A percentile compares a stretch with the other conserved stretches of the same genome.
Evolutionary conservation across 2,113 vertebrate species (phyloP).

Genomic region (Plecturocebus donacophilus): DNA sequence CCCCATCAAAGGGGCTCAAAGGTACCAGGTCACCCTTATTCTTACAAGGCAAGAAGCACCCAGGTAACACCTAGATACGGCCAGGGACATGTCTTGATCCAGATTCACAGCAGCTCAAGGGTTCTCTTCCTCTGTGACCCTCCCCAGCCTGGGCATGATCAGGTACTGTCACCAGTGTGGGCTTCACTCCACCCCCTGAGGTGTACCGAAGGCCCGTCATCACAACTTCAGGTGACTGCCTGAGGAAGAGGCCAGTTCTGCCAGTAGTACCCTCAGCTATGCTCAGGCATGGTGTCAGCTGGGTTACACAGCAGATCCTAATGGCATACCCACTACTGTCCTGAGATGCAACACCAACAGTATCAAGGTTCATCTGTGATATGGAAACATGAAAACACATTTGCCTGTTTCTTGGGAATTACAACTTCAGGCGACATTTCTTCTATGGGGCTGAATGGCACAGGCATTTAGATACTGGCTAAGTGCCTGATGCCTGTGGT

Average conservation of each 20-base stretch:
- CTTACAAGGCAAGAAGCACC: background rate
- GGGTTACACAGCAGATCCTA: background rate
- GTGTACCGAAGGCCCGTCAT: background rate
- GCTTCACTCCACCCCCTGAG: background rate
- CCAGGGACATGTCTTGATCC: background rate
- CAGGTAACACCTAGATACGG: background rate
- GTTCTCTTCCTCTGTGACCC: background rate
- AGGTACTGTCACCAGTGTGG: no score
- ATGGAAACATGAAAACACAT: background rate
- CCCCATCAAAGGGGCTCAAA: background rate
- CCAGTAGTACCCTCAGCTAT: background rate
- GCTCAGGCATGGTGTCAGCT: background rate
- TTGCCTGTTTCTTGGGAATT: slow-evolving; percentile 66
- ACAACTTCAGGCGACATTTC: slow-evolving; percentile 5
- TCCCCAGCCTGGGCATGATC: background rate
- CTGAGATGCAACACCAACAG: background rate
- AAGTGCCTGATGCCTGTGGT: background rate
- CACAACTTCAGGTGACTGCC: background rate
- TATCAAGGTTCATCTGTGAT: background rate
- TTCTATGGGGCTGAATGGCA: slow-evolving; percentile 64
- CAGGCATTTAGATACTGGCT: slow-evolving; percentile 58
- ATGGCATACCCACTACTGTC: background rate
- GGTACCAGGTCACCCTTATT: background rate
- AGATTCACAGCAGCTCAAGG: background rate
- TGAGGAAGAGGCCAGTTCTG: background rate